Evolutionary conservation across 2,797 vertebrate genomes (phyloP).

Genomic region (Muraenolepis orangiensis): DNA sequence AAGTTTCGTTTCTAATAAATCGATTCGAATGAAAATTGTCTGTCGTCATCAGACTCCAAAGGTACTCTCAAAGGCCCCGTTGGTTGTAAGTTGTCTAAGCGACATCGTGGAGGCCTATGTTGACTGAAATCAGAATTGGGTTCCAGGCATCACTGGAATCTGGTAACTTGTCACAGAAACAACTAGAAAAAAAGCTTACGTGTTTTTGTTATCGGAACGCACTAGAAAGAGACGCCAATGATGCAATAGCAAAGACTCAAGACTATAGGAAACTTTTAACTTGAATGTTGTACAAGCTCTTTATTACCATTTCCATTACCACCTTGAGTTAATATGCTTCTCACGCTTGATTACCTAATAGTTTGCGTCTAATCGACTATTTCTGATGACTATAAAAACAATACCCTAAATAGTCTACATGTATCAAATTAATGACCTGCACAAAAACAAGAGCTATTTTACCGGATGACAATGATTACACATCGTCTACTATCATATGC

Average conservation of each 20-base stretch:
- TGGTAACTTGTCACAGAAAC: not conserved
- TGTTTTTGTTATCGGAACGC: not conserved
- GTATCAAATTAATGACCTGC: not conserved
- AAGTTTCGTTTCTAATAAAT: not conserved
- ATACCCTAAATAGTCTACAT: too few relatives aligned
- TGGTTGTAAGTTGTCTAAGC: too few relatives aligned
- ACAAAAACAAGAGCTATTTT: not conserved
- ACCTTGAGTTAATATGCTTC: not conserved
- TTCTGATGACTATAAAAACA: too few relatives aligned
- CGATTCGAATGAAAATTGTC: not conserved
- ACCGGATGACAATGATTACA: not conserved
- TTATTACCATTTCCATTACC: not conserved
- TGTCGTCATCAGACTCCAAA: not conserved
- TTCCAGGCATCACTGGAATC: not conserved
- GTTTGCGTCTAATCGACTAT: not conserved
- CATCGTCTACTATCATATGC: conserved; percentile 24
- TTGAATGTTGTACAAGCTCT: not conserved
- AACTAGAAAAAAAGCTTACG: not conserved
- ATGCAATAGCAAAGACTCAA: not conserved
- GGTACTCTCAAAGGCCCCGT: not conserved
- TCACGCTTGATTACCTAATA: not conserved
- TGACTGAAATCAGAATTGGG: too few relatives aligned
- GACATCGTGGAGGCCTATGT: not conserved
- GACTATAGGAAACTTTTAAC: not conserved
- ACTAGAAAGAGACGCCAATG: not conserved